Evolutionary conservation across 1,140 invertebrate species (phyloP), one percentile per base, ranked within the genome.

Genomic region (Leptinotarsa lineolata): DNA sequence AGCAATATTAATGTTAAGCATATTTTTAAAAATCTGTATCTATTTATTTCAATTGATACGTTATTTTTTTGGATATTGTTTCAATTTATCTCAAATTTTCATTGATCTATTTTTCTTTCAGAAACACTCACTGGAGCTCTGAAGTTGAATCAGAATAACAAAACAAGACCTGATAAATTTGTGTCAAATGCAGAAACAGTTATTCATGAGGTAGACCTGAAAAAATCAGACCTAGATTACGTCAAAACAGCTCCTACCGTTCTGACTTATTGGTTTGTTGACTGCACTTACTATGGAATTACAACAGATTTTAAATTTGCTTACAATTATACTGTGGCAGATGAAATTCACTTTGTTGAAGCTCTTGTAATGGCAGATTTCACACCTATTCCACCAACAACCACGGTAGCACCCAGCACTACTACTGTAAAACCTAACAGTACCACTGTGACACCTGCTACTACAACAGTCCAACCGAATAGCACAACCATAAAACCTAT

Each of bases 221-320:
- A 86, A 3, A 80, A 87, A 21, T 85, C 87, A 18, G 92, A 94
- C 83, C 77, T 84, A 46, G 79, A 88, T 58, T 92, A 87, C 81
- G 78, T 93, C 20, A 86, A 84, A 15, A 89, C 89, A 77, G 88
- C 92, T 2, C 91, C 90, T 11, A 86, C 86, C 22, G 84, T 92
- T 16, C 82, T 87, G 20, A 91, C 90, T 12, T 93, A 89, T 81
- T 94, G 93, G 93, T 94, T 93, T 80, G 86, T 93, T 60, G 90
- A 94, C 80, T 94, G 92, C 79, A 85, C 87, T 76, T 92, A 90
- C 83, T 88, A 91, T 72, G 92, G 91, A 54, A 83, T 88, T 72
- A 89, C 90, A 0, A 85, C 84, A 65, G 87, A 90, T 82, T 87
- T 89, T 44, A 83, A 85, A 22, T 90, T 92, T 73, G 80, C 83